Percentiles rank a stretch among this genome's conserved stretches.
Evolutionary conservation across 1,140 invertebrate genomes (phyloP).

Genomic region (Neocloeon triangulifer): DNA sequence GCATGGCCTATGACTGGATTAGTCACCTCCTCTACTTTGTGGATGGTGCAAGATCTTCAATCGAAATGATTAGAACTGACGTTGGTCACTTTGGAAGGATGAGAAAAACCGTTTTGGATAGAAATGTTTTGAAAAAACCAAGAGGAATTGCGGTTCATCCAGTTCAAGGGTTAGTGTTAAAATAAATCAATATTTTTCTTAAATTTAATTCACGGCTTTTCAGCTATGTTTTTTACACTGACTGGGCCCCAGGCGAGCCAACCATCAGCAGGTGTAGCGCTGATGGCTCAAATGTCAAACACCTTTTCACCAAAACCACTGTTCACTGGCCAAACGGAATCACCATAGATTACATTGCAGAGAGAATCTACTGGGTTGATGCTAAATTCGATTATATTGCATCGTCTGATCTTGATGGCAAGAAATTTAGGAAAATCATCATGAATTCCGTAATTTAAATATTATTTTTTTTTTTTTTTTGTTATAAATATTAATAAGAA

Average conservation of each 20-base stretch:
- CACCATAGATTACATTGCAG: slow-evolving; percentile 58
- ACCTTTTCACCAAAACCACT: slow-evolving; percentile 36
- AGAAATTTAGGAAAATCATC: slow-evolving; percentile 45
- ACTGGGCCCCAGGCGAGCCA: slow-evolving; percentile 60
- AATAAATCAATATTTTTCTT: slow-evolving; percentile 2
- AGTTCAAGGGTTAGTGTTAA: slow-evolving; percentile 34
- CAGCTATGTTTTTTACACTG: slow-evolving; percentile 72
- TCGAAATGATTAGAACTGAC: slow-evolving; percentile 57
- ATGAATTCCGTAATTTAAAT: slow-evolving; percentile 32
- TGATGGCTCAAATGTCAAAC: slow-evolving; percentile 52
- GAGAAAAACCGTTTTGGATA: slow-evolving; percentile 51
- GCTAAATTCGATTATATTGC: slow-evolving; percentile 66
- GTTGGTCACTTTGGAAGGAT: slow-evolving; percentile 39
- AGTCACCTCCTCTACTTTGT: slow-evolving; percentile 80
- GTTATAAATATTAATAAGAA: slow-evolving; percentile 3
- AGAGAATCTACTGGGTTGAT: slow-evolving; percentile 72
- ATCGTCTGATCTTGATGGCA: slow-evolving; percentile 61
- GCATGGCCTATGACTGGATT: slow-evolving; percentile 86
- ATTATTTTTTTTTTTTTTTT: too few relatives aligned
- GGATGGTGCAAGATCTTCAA: slow-evolving; percentile 50
- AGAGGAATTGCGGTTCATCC: slow-evolving; percentile 77
- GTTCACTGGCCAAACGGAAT: slow-evolving; percentile 78
- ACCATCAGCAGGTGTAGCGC: slow-evolving; percentile 64
- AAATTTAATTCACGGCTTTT: background rate
- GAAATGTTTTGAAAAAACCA: slow-evolving; percentile 49